phyloP scores from a whole-genome alignment of 2,113 vertebrate genomes.

The Mustela lutreola region DNA sequence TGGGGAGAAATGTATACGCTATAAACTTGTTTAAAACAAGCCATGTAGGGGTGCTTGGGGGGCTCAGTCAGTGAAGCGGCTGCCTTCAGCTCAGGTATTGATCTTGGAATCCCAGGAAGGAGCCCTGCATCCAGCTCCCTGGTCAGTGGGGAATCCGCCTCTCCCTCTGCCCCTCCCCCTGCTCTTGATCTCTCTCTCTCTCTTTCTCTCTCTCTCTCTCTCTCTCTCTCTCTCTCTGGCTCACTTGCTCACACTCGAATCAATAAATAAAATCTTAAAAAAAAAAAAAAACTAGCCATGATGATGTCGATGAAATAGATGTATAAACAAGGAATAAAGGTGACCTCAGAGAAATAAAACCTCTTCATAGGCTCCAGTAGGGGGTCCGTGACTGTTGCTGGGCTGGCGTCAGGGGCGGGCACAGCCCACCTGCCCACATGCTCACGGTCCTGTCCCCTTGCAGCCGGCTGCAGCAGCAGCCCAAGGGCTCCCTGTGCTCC shows the following conservation, averaged over 20 bases:
- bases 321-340: background rate
- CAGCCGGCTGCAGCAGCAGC: constrained; percentile 96
- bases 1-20: background rate
- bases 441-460: constrained; percentile 65
- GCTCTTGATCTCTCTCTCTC: no score
- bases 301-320: background rate
- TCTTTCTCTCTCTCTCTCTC: rapidly evolving
- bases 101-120: no score
- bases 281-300: background rate
- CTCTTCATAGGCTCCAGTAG: background rate
- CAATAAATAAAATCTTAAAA: no score
- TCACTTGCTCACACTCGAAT: no score
- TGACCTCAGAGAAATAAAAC: background rate
- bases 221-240: no score
- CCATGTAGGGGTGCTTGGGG: no score
- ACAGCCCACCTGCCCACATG: no score
- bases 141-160: no score
- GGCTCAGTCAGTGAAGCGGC: no score
- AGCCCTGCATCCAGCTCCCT: no score
- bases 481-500: constrained; percentile 95
- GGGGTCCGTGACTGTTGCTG: background rate
- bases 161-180: no score
- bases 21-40: background rate
- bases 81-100: no score
- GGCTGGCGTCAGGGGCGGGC: background rate